A percentile compares a stretch with the other conserved stretches of the same genome.
phyloP scores from a whole-genome alignment of 2,113 vertebrate genomes.

The Mola mola region DNA sequence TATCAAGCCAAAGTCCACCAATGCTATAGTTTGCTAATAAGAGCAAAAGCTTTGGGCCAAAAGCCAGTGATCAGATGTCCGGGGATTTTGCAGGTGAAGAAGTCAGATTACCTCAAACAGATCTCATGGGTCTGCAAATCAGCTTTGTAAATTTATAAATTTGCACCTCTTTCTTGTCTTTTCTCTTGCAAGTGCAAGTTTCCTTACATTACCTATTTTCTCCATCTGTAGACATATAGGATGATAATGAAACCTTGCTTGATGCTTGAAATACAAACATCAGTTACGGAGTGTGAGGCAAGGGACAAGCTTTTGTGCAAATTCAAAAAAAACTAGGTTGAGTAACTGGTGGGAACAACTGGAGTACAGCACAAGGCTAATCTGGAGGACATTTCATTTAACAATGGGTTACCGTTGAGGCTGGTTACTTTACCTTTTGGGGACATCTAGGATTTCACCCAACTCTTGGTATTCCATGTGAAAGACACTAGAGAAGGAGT shows the following conservation, averaged over 20 bases:
- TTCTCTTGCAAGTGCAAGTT: neutral
- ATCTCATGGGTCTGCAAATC: conserved; percentile 15
- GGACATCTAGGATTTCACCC: conserved; percentile 76
- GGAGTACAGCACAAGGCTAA: conserved; percentile 6
- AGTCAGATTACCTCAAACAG: conserved; percentile 16
- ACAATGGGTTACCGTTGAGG: neutral
- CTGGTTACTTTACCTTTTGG: conserved; percentile 84
- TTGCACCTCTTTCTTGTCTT: no score
- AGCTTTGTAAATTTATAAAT: conserved; percentile 12
- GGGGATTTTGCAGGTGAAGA: no score
- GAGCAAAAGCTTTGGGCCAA: no score
- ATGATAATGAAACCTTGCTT: conserved; percentile 17
- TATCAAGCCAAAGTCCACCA: no score
- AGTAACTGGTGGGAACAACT: conserved; percentile 23
- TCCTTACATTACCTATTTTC: no score
- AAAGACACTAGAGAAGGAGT: conserved; percentile 96
- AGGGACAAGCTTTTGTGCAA: neutral
- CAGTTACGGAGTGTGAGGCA: neutral
- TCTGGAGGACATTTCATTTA: conserved; percentile 7
- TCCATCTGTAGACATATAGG: conserved; percentile 1
- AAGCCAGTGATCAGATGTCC: no score
- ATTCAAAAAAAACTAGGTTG: conserved; percentile 18
- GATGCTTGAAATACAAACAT: conserved; percentile 5
- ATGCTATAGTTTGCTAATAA: no score
- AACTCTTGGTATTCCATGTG: conserved; percentile 94